A percentile compares a stretch with the other conserved stretches of the same genome.
Evolutionary conservation across 2,888 invertebrate genomes (phyloP).

Genomic region (Neuroscelio doddi): DNA sequence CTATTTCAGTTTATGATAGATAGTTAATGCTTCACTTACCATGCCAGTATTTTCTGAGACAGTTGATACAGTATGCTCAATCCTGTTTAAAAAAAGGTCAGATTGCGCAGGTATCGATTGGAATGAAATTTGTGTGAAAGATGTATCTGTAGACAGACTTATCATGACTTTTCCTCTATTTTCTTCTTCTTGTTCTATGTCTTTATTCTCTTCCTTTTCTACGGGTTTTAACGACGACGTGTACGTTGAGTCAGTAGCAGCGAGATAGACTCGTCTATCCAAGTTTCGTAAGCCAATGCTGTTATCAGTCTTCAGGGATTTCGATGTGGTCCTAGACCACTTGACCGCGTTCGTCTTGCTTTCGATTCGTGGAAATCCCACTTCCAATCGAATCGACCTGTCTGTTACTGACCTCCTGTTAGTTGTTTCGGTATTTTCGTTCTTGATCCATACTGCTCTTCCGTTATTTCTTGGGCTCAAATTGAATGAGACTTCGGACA

Average conservation of each 20-base stretch:
- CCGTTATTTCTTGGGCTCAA: slow-evolving; percentile 17
- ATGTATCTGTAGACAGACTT: slow-evolving; percentile 23
- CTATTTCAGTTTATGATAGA: too few species aligned
- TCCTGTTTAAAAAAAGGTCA: slow-evolving; percentile 10
- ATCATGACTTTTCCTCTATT: background rate
- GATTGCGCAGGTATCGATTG: slow-evolving; percentile 34
- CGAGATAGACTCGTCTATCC: slow-evolving; percentile 20
- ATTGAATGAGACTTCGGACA: slow-evolving; percentile 23
- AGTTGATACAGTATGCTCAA: slow-evolving; percentile 2
- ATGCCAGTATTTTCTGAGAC: slow-evolving; percentile 4
- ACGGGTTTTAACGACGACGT: too few species aligned
- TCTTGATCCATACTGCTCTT: slow-evolving; percentile 15
- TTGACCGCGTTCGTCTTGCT: slow-evolving; percentile 30
- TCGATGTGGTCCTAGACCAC: slow-evolving; percentile 9
- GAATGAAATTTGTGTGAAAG: slow-evolving; percentile 42
- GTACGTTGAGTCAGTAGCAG: slow-evolving; percentile 2
- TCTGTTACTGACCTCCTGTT: slow-evolving; percentile 24
- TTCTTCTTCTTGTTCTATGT: background rate
- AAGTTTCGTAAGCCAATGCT: slow-evolving; percentile 22
- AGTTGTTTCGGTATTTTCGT: slow-evolving; percentile 30
- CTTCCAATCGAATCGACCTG: slow-evolving; percentile 41
- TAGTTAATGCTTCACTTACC: slow-evolving; percentile 15
- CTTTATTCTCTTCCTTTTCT: background rate
- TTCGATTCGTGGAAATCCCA: slow-evolving; percentile 36
- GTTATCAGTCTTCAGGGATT: slow-evolving; percentile 32